phyloP scores from a whole-genome alignment of 2,888 invertebrate species.

The Ennomos quercinarius region DNA sequence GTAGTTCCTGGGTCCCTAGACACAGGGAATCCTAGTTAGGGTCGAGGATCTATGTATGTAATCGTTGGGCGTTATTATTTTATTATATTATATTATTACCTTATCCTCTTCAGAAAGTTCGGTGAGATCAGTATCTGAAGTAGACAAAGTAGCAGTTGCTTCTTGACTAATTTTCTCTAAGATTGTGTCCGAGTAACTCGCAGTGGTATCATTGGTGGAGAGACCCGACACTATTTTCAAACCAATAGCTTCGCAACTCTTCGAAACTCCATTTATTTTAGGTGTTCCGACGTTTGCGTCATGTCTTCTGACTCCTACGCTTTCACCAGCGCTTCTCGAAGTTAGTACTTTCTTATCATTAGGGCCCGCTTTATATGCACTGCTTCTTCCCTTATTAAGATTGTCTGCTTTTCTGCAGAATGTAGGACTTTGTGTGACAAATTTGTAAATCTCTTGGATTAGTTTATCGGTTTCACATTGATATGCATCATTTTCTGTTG shows the following conservation, averaged over 20 bases:
- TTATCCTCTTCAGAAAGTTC: constrained; percentile 47
- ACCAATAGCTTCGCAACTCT: constrained; percentile 75
- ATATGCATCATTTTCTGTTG: constrained; percentile 41
- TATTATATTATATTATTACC: constrained; percentile 44
- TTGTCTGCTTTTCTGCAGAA: constrained; percentile 45
- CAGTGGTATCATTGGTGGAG: constrained; percentile 53
- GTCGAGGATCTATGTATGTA: too few relatives aligned
- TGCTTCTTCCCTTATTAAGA: constrained; percentile 21
- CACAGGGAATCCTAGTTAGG: too few relatives aligned
- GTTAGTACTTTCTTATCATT: constrained; percentile 47
- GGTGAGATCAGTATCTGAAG: constrained; percentile 55
- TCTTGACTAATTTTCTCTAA: constrained; percentile 67
- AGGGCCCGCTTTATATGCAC: constrained; percentile 25
- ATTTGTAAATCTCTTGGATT: constrained; percentile 77
- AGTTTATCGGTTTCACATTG: constrained; percentile 67
- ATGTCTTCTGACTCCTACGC: constrained; percentile 55
- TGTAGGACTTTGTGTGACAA: constrained; percentile 62
- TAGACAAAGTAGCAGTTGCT: constrained; percentile 52
- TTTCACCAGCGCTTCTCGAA: constrained; percentile 63
- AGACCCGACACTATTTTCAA: constrained; percentile 54
- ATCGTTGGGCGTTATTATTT: too few relatives aligned
- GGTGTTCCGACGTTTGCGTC: constrained; percentile 71
- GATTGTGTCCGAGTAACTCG: constrained; percentile 69
- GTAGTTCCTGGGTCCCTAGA: too few relatives aligned
- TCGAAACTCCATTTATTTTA: constrained; percentile 65